A percentile compares a stretch with the other conserved stretches of the same genome.
These are phyloP conservation scores for Neoascia interrupta DNA, from an alignment of 2,888 invertebrate species.

Conservation along the genomic window DNA sequence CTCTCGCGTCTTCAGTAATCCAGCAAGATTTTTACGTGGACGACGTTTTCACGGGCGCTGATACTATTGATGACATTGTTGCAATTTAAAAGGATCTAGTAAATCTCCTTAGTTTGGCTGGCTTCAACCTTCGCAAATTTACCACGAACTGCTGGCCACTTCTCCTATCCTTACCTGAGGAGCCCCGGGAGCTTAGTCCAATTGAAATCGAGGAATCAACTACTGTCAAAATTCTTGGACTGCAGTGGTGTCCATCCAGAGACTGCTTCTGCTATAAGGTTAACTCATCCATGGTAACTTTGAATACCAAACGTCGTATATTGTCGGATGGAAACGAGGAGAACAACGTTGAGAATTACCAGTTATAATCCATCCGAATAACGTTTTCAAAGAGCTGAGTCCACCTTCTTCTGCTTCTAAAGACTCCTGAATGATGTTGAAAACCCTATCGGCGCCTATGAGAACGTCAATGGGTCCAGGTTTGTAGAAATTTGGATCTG, in stretches of 20 bases:
- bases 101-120: not conserved
- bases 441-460: slow-evolving; percentile 3
- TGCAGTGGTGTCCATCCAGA: too few species aligned
- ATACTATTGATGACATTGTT: not conserved
- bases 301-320: not conserved
- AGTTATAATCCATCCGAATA: slow-evolving; percentile 12
- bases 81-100: slow-evolving; percentile 1
- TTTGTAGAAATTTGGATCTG: slow-evolving; percentile 8
- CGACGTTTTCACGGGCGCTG: slow-evolving; percentile 14
- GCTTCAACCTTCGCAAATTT: not conserved
- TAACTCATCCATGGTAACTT: not conserved
- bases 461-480: slow-evolving; percentile 8
- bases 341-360: not conserved
- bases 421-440: not conserved
- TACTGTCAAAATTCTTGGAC: slow-evolving; percentile 6
- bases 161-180: slow-evolving; percentile 1
- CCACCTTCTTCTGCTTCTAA: not conserved
- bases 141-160: slow-evolving; percentile 16
- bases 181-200: slow-evolving; percentile 20
- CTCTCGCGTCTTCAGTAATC: not conserved
- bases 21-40: not conserved
- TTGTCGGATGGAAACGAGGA: not conserved
- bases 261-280: not conserved
- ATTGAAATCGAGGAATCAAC: slow-evolving; percentile 19
- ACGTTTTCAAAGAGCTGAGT: not conserved